Percentiles rank a stretch among this genome's conserved stretches.
phyloP scores from a whole-genome alignment of 1,140 invertebrate species.

The Steinernema feltiae region DNA sequence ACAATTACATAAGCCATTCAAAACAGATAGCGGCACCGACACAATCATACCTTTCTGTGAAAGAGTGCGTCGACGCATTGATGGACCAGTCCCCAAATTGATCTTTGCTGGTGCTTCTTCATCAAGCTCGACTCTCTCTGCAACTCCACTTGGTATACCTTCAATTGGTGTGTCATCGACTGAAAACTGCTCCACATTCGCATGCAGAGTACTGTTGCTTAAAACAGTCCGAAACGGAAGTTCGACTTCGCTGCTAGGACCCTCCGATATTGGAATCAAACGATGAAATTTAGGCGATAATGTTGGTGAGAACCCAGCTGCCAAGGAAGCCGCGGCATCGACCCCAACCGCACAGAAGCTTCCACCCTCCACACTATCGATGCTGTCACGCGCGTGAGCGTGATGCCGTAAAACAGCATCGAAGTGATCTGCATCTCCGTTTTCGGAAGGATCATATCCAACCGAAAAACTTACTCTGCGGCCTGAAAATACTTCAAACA shows the following conservation, averaged over 20 bases:
- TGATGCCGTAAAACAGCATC: not conserved
- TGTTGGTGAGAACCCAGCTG: not conserved
- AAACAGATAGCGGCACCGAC: not conserved
- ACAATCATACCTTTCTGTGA: not conserved
- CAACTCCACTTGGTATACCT: not conserved
- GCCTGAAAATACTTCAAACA: not conserved
- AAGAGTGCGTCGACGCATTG: not conserved
- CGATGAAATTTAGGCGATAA: not conserved
- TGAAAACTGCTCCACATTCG: not conserved
- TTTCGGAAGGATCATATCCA: not conserved
- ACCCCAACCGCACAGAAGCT: not conserved
- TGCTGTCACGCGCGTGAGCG: not conserved
- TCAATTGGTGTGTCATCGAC: not conserved
- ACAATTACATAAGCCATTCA: not conserved
- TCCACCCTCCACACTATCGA: not conserved
- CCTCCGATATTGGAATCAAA: not conserved
- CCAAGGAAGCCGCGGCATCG: not conserved
- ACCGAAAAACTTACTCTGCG: not conserved
- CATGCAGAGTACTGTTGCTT: not conserved
- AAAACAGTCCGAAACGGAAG: not conserved
- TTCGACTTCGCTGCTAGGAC: not conserved
- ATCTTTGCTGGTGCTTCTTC: slow-evolving; percentile 8
- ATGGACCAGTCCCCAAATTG: not conserved
- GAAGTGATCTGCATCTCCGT: not conserved
- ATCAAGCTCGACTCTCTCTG: not conserved